These are phyloP conservation scores for Phataginus tricuspis DNA, from an alignment of 2,797 vertebrate species.

Conservation along the genomic window DNA sequence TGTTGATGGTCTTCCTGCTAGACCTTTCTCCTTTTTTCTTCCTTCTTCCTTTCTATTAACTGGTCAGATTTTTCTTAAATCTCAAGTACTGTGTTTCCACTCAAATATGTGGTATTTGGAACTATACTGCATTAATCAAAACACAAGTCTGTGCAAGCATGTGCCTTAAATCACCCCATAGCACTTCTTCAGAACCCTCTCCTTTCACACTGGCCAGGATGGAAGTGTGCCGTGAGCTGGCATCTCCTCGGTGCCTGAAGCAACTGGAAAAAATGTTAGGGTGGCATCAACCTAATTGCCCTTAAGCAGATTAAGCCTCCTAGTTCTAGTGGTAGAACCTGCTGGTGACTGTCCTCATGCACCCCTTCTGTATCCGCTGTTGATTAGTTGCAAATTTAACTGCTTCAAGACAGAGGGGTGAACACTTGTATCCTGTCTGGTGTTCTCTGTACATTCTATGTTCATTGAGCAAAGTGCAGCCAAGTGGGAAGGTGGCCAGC, in stretches of 20 bases:
- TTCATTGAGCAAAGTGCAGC: not conserved
- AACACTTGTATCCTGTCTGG: not conserved
- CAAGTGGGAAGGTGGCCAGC: conserved; percentile 21
- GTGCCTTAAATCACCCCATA: not conserved
- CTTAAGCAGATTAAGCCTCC: conserved; percentile 62
- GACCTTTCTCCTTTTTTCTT: not conserved
- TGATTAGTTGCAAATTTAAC: not conserved
- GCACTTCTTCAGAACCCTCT: not conserved
- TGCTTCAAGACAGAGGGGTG: not conserved
- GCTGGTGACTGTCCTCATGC: conserved; percentile 15
- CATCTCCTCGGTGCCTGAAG: not conserved
- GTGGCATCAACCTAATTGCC: conserved; percentile 44
- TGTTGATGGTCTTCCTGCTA: not conserved
- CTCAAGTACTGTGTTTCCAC: not conserved
- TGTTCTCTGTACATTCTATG: not conserved
- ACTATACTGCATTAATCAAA: not conserved
- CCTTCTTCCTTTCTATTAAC: not conserved
- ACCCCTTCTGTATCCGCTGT: not conserved
- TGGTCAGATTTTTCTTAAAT: not conserved
- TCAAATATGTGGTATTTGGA: not conserved
- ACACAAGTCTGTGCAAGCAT: not conserved
- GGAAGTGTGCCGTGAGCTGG: not conserved
- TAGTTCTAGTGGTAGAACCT: conserved; percentile 38
- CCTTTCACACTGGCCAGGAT: not conserved
- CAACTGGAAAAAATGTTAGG: conserved; percentile 35